Conservation (phyloP, 2,797 vertebrate species). For the Apogon talboti region DNA sequence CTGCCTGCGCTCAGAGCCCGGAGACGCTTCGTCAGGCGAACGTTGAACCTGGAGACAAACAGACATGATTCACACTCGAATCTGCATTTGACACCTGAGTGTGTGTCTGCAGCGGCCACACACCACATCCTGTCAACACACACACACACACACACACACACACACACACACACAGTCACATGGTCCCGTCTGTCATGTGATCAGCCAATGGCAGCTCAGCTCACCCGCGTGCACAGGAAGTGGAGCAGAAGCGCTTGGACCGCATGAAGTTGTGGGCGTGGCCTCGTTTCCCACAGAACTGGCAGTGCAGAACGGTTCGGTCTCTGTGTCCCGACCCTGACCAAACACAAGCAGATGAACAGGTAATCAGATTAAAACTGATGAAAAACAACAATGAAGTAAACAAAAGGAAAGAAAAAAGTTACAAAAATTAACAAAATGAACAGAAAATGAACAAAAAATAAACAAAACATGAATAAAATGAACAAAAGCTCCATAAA, state of each 20-base stretch:
- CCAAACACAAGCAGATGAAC: slow-evolving; percentile 37
- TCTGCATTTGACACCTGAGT: slow-evolving; percentile 41
- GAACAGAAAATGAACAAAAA: too few relatives aligned
- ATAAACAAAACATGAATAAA: too few relatives aligned
- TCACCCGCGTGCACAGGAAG: slow-evolving; percentile 96
- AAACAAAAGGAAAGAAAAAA: background rate
- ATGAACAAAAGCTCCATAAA: too few relatives aligned
- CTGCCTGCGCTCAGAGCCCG: slow-evolving; percentile 89
- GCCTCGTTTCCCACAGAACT: slow-evolving; percentile 96
- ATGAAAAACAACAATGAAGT: background rate
- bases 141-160: background rate
- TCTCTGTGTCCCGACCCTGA: slow-evolving; percentile 87
- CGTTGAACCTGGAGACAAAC: slow-evolving; percentile 87
- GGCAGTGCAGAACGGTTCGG: slow-evolving; percentile 92
- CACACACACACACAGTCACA: slow-evolving; percentile 11
- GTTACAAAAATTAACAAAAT: too few relatives aligned
- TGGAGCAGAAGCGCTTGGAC: slow-evolving; percentile 97
- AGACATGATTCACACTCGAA: slow-evolving; percentile 26
- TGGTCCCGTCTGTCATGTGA: too few relatives aligned
- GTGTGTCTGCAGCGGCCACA: slow-evolving; percentile 7
- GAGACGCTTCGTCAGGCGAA: slow-evolving; percentile 93
- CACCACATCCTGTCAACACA: slow-evolving; percentile 54
- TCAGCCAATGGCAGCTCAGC: slow-evolving; percentile 18
- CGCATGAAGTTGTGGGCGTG: slow-evolving; percentile 93
- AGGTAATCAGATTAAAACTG: background rate